A percentile compares a stretch with the other conserved stretches of the same genome.
These are phyloP conservation scores for Rhamnusium bicolor DNA, from an alignment of 2,888 invertebrate species.

Conservation along the genomic window DNA sequence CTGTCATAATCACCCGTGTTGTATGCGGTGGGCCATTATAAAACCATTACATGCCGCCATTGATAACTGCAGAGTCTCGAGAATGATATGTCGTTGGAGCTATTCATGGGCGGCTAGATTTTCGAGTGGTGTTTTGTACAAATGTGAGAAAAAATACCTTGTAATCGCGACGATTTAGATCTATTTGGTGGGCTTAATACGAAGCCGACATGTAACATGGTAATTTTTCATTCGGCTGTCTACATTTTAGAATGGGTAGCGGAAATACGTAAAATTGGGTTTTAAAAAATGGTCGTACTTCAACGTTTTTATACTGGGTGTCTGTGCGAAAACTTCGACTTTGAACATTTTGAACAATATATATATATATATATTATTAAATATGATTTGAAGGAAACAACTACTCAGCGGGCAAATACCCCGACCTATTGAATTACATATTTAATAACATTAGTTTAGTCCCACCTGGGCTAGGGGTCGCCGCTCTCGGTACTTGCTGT, in stretches of 20 bases:
- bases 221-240: conserved; percentile 14
- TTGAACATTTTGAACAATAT: no score
- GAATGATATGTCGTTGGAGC: conserved; percentile 31
- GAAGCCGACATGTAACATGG: conserved; percentile 6
- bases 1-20: conserved; percentile 9
- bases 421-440: no score
- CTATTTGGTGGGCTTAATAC: conserved; percentile 7
- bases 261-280: background rate
- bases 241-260: background rate
- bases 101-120: conserved; percentile 27
- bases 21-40: conserved; percentile 41
- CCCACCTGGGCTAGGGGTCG: no score
- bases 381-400: no score
- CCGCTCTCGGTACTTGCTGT: no score
- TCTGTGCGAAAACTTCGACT: no score
- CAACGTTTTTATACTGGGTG: no score
- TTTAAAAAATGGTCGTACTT: background rate
- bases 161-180: conserved; percentile 22
- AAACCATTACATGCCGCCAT: conserved; percentile 44
- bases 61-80: conserved; percentile 41
- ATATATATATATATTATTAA: no score
- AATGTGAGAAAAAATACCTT: conserved; percentile 21
- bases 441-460: no score
- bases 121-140: conserved; percentile 16
- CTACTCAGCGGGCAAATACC: no score